These are phyloP conservation scores for Heliangelus exortis DNA, from an alignment of 2,797 vertebrate species.

Conservation along the genomic window DNA sequence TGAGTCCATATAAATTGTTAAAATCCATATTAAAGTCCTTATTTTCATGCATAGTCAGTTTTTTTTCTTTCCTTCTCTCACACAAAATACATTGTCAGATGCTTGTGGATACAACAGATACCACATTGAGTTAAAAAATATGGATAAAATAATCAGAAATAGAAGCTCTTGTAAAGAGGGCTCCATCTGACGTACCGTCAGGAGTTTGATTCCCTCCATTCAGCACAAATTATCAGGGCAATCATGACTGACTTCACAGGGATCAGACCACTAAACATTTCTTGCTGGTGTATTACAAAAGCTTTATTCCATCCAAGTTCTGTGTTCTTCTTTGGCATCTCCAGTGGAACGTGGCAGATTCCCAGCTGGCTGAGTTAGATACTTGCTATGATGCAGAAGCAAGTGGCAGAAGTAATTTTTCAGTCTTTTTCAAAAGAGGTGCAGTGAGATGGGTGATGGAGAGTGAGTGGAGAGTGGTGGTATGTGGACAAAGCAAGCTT, in stretches of 20 bases:
- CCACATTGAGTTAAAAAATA: neutral
- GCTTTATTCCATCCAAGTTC: neutral
- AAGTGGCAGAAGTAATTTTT: neutral
- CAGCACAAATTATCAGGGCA: neutral
- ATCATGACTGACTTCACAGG: neutral
- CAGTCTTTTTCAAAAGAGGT: neutral
- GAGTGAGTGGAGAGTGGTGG: neutral
- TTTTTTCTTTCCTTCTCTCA: neutral
- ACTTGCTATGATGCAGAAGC: neutral
- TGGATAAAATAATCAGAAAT: neutral
- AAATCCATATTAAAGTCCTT: neutral
- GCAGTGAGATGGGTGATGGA: neutral
- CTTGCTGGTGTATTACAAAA: neutral
- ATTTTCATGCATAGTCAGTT: neutral
- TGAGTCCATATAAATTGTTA: neutral
- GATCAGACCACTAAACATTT: neutral
- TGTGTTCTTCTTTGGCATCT: slow-evolving; percentile 8
- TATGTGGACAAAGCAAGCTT: neutral
- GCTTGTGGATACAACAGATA: neutral
- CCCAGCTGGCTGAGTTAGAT: neutral
- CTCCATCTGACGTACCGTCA: neutral
- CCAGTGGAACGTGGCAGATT: neutral
- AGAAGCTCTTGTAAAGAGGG: neutral
- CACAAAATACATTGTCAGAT: neutral
- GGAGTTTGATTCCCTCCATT: neutral